Percentiles rank a stretch among this genome's conserved stretches.
Conservation (phyloP, 2,888 invertebrate genomes). For the Augochlorella aurata region DNA sequence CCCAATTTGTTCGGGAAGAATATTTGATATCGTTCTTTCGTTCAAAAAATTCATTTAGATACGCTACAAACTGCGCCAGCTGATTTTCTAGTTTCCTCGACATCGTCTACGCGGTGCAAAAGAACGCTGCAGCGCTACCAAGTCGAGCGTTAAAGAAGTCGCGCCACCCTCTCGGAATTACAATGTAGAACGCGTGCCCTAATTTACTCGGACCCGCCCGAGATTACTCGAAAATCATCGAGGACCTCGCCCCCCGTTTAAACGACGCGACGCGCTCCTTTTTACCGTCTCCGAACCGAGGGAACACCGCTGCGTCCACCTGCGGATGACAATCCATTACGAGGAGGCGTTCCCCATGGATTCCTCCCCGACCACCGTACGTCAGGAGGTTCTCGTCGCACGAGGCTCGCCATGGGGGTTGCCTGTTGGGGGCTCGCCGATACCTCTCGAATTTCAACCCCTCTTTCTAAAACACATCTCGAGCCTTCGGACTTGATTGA, state of each 20-base stretch:
- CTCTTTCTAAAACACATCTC: too few relatives aligned
- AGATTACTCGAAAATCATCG: conserved; percentile 37
- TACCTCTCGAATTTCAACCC: conserved; percentile 1
- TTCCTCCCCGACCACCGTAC: conserved; percentile 47
- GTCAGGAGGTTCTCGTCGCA: conserved; percentile 21
- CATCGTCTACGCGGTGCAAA: too few relatives aligned
- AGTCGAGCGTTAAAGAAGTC: neutral
- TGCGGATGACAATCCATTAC: conserved; percentile 66
- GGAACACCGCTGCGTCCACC: conserved; percentile 46
- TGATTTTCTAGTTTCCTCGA: too few relatives aligned
- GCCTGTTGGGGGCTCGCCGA: conserved; percentile 26
- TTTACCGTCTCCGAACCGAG: conserved; percentile 24
- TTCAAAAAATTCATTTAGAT: too few relatives aligned
- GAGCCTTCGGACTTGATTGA: too few relatives aligned
- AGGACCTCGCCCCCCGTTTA: conserved; percentile 40
- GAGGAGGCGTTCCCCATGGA: conserved; percentile 60
- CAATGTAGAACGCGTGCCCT: conserved; percentile 37
- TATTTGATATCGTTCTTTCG: too few relatives aligned
- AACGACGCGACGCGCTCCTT: conserved; percentile 37
- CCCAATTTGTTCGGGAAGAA: too few relatives aligned
- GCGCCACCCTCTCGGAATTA: neutral
- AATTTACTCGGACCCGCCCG: conserved; percentile 33
- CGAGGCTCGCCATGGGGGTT: neutral
- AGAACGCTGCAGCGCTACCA: neutral
- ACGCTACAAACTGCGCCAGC: too few relatives aligned